Conservation (phyloP, 1,140 invertebrate genomes). For the Anastatus disparis region DNA sequence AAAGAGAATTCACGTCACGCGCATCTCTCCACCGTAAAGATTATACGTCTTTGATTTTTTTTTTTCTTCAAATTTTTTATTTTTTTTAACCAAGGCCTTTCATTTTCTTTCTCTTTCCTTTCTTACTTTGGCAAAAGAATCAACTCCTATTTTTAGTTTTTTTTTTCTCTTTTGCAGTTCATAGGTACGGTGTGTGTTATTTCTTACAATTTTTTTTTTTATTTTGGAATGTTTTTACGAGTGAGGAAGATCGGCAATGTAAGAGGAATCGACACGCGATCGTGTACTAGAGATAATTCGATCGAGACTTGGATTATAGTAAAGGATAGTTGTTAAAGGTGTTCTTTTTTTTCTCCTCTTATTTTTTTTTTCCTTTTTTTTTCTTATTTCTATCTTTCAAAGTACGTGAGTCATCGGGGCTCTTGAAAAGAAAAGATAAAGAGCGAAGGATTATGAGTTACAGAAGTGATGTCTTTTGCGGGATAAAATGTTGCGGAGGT, state of each 20-base stretch:
- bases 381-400: no score
- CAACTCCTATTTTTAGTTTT: neutral
- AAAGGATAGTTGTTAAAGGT: neutral
- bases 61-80: neutral
- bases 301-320: neutral
- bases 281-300: slow-evolving; percentile 11
- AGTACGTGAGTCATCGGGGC: slow-evolving; percentile 5
- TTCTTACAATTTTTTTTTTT: no score
- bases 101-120: neutral
- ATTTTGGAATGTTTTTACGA: no score
- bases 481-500: neutral
- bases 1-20: slow-evolving; percentile 18
- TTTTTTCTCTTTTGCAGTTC: neutral
- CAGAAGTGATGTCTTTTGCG: neutral
- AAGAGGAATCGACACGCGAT: neutral
- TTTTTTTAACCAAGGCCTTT: slow-evolving; percentile 12
- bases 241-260: neutral
- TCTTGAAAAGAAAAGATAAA: no score
- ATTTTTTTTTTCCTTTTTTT: no score
- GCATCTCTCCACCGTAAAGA: slow-evolving; percentile 13
- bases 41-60: slow-evolving; percentile 16
- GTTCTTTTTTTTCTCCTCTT: no score
- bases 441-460: neutral
- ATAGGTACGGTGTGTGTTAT: no score
- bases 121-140: neutral